Evolutionary conservation across 1,140 invertebrate species (phyloP).

Genomic region (Aphelenchoides fujianensis): DNA sequence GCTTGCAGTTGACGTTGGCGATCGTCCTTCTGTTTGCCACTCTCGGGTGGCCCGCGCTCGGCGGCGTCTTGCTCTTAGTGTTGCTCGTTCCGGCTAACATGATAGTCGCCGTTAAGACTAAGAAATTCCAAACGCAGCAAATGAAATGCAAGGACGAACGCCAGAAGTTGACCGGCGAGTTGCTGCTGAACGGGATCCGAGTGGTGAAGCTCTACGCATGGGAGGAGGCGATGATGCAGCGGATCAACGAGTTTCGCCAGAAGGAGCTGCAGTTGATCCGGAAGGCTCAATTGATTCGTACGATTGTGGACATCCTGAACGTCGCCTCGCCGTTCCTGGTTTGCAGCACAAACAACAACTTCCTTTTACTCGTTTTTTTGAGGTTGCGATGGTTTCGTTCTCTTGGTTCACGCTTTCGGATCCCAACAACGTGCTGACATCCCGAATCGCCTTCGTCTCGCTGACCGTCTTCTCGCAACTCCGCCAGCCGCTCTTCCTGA

Average conservation of each 20-base stretch:
- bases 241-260: conserved; percentile 46
- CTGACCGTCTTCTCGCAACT: conserved; percentile 96
- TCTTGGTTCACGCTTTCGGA: conserved; percentile 64
- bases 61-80: conserved; percentile 63
- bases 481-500: conserved; percentile 75
- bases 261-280: conserved; percentile 44
- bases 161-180: conserved; percentile 65
- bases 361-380: conserved; percentile 17
- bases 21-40: conserved; percentile 61
- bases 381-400: conserved; percentile 56
- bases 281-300: conserved; percentile 2
- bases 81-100: conserved; percentile 62
- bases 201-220: conserved; percentile 61
- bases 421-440: conserved; percentile 63
- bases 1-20: conserved; percentile 50
- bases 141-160: conserved; percentile 62
- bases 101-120: conserved; percentile 63
- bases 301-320: conserved; percentile 39
- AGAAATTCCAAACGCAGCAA: conserved; percentile 64
- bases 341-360: conserved; percentile 41
- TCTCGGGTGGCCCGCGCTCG: conserved; percentile 62
- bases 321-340: conserved; percentile 49
- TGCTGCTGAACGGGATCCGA: conserved; percentile 63
- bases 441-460: conserved; percentile 78
- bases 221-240: conserved; percentile 53